A percentile compares a stretch with the other conserved stretches of the same genome.
Conservation (phyloP, 30 jellyfish, hydroid and myxozoan species). For the Pseudorhiza aurosa region DNA sequence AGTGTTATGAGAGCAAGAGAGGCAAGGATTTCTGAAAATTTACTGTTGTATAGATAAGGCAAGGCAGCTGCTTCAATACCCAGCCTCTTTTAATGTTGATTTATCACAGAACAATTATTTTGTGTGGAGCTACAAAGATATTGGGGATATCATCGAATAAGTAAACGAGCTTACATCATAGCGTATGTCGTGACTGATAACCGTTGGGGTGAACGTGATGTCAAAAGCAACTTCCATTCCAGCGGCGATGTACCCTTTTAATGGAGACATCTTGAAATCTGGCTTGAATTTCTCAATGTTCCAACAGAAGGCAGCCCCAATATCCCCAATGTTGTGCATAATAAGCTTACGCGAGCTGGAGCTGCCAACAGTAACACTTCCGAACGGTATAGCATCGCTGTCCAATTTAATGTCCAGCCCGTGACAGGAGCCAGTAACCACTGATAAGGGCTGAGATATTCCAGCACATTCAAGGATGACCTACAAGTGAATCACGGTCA, state of each 20-base stretch:
- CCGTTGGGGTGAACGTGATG: constrained; percentile 84
- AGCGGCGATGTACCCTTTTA: constrained; percentile 91
- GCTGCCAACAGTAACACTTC: constrained; percentile 96
- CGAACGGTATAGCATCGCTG: constrained; percentile 94
- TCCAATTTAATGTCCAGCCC: constrained; percentile 88
- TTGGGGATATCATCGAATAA: too few relatives aligned
- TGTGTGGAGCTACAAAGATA: too few relatives aligned
- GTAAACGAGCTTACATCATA: constrained; percentile 91
- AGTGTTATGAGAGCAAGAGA: too few relatives aligned
- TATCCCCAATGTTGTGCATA: constrained; percentile 90
- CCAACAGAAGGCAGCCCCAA: constrained; percentile 95
- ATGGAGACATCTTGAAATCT: constrained; percentile 78
- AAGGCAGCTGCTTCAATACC: too few relatives aligned
- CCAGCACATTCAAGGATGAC: constrained; percentile 93
- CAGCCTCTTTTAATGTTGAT: too few relatives aligned
- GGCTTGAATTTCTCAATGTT: constrained; percentile 81
- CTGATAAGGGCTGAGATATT: constrained; percentile 82
- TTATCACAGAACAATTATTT: too few relatives aligned
- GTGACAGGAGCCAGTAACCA: constrained; percentile 87
- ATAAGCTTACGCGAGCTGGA: constrained; percentile 85
- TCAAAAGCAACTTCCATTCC: constrained; percentile 98
- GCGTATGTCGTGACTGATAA: constrained; percentile 85
- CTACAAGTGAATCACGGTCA: constrained; percentile 39
- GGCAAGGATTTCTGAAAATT: too few relatives aligned
- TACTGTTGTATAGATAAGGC: too few relatives aligned